Evolutionary conservation across 2,888 invertebrate genomes (phyloP), one percentile per base, ranked within the genome.

Genomic region (Schizaphis graminum): DNA sequence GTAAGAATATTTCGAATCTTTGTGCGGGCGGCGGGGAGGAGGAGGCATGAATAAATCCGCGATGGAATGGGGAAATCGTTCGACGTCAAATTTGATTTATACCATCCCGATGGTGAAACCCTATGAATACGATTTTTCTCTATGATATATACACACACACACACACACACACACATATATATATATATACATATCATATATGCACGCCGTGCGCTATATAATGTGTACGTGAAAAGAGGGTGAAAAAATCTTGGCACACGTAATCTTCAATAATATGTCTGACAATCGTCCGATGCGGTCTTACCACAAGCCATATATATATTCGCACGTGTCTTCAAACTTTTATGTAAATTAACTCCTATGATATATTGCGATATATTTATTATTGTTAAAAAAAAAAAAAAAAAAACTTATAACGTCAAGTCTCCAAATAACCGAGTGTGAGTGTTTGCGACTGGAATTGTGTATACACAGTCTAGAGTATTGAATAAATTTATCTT

Each of bases 11-110:
- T 89, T 85, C 57, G 61, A 84, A 61, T 47, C 26, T 57, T 24
- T 26, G 67, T 35, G 49, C 28, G 47, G 77, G 88, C 3, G 88
- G 28, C 2, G 56, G 57, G 49, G 35, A 16, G 67, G 77, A 16
- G 11, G 44, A 35, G 67, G 35, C 84, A 57, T 3, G 89, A 89
- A 93, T 93, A 89, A 89, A 93, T 93, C 93, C 89, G 84, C 90
- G 57, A 56, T 10, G 84, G 77, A 77, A 89, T n/a, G 84, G 93
- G 85, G 28, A 91, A 91, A 86, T 91, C 90, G 94, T 94, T 67
- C 41, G 86, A 91, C 94, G 94, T 94, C 94, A 85, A 86, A 91
- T 94, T 87, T 94, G 94, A 94, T 94, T 94, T 94, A 94, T 94
- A 91, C 94, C 94, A 44, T 35, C 85, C 61, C 85, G 67, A 67